These are phyloP conservation scores for Kuschelorhynchus macadamiae DNA, from an alignment of 2,888 invertebrate genomes.

Conservation along the genomic window DNA sequence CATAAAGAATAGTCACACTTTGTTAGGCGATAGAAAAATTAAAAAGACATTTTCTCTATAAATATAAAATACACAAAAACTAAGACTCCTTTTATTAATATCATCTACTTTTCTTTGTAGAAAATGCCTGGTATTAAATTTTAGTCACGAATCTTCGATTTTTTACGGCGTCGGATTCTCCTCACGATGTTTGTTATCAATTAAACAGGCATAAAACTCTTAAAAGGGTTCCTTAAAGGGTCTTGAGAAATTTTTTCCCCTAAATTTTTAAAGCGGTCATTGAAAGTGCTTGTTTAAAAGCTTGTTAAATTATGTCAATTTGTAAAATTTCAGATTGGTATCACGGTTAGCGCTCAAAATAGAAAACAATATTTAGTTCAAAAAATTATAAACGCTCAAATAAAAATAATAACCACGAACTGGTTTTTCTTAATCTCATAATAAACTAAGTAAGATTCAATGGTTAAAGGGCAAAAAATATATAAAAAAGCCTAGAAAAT, in stretches of 20 bases:
- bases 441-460: too few species aligned
- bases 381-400: too few species aligned
- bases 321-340: too few species aligned
- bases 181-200: slow-evolving; percentile 47
- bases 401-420: too few species aligned
- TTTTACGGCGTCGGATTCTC: slow-evolving; percentile 37
- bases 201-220: slow-evolving; percentile 45
- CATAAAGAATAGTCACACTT: too few species aligned
- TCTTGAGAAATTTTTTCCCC: slow-evolving; percentile 19
- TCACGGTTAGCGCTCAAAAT: too few species aligned
- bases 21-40: background rate
- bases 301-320: too few species aligned
- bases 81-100: slow-evolving; percentile 35
- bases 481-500: too few species aligned
- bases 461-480: too few species aligned
- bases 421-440: too few species aligned
- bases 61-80: slow-evolving; percentile 26
- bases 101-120: slow-evolving; percentile 39
- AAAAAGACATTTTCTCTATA: background rate
- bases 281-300: background rate
- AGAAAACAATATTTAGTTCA: too few species aligned
- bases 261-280: slow-evolving; percentile 30
- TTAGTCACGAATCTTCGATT: slow-evolving; percentile 49
- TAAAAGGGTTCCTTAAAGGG: slow-evolving; percentile 39
- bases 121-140: slow-evolving; percentile 48